These are phyloP conservation scores for Hyphantria cunea DNA, from an alignment of 1,140 invertebrate genomes.

Conservation along the genomic window DNA sequence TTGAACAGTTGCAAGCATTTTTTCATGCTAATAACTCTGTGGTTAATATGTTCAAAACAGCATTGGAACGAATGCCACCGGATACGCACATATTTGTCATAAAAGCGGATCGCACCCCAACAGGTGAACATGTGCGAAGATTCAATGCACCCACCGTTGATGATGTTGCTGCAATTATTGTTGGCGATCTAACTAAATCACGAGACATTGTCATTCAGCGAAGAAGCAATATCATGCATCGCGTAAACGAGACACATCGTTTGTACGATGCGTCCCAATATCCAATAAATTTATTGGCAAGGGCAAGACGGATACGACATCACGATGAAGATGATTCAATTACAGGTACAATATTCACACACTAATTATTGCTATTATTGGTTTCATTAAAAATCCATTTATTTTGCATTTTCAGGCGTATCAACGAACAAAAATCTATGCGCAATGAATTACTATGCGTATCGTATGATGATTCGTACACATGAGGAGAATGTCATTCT, in stretches of 20 bases:
- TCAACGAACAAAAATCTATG: conserved; percentile 39
- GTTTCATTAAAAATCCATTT: no score
- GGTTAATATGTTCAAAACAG: conserved; percentile 50
- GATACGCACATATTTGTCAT: conserved; percentile 69
- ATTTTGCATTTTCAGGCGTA: conserved; percentile 22
- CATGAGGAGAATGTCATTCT: conserved; percentile 31
- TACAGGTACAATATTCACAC: no score
- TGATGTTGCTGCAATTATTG: conserved; percentile 75
- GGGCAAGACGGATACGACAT: conserved; percentile 8
- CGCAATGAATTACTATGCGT: conserved; percentile 36
- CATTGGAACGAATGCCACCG: conserved; percentile 52
- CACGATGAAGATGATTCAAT: no score
- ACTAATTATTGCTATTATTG: no score
- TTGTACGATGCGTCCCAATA: no score
- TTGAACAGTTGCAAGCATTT: conserved; percentile 55
- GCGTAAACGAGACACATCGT: no score
- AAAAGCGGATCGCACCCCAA: conserved; percentile 43
- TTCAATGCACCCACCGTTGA: conserved; percentile 75
- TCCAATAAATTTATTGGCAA: no score
- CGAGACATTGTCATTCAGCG: conserved; percentile 71
- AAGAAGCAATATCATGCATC: no score
- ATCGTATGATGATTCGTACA: conserved; percentile 31
- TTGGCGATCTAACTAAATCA: conserved; percentile 59
- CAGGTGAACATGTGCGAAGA: conserved; percentile 55
- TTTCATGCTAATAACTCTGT: conserved; percentile 65